These are phyloP conservation scores for Tamandua tetradactyla DNA, from an alignment of 2,797 vertebrate species.

Conservation along the genomic window DNA sequence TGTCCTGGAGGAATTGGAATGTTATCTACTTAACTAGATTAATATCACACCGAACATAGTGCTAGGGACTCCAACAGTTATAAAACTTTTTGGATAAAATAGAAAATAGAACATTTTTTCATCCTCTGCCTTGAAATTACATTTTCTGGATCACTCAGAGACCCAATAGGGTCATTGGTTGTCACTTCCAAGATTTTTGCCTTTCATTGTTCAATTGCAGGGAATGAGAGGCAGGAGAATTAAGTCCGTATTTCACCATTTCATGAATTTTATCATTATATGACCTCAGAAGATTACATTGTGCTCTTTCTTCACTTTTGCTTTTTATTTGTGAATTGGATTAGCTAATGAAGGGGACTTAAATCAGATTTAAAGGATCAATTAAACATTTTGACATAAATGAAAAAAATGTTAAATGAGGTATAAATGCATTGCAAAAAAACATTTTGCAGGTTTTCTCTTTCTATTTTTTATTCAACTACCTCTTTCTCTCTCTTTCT, in stretches of 20 bases:
- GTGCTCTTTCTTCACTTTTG: neutral
- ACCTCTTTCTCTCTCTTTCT: neutral
- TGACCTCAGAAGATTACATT: neutral
- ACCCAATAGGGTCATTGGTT: neutral
- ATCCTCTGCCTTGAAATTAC: conserved; percentile 44
- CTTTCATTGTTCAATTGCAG: neutral
- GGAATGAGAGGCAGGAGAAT: neutral
- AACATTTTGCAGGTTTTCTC: neutral
- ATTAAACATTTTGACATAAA: neutral
- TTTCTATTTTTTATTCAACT: neutral
- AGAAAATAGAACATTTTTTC: neutral
- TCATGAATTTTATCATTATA: neutral
- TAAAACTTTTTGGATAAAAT: conserved; percentile 32
- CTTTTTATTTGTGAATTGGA: neutral
- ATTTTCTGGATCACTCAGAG: neutral
- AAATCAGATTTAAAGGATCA: neutral
- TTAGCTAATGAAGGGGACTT: neutral
- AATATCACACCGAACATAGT: neutral
- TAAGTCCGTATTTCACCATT: conserved; percentile 1
- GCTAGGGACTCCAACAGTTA: neutral
- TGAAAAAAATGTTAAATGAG: neutral
- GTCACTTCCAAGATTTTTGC: neutral
- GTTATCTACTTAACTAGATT: neutral
- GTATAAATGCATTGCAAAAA: neutral
- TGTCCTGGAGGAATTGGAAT: neutral